Percentiles rank a stretch among this genome's conserved stretches.
Evolutionary conservation across 2,113 vertebrate genomes (phyloP).

Genomic region (Pitta sordida): DNA sequence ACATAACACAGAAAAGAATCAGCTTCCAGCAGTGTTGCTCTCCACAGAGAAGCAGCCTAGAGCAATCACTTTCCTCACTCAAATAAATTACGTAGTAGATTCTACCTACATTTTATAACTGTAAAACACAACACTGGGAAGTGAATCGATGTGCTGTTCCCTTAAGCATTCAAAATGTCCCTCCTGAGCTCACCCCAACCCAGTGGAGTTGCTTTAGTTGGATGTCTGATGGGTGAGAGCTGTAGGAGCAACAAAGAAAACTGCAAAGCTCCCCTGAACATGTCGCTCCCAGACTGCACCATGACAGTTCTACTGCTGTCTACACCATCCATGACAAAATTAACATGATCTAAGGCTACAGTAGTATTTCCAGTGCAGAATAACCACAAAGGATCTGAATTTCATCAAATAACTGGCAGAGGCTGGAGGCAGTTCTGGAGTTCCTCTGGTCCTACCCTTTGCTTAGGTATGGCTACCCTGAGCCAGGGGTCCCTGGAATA

Average conservation of each 20-base stretch:
- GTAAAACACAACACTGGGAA: not conserved
- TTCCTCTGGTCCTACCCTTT: not conserved
- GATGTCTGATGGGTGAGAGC: not conserved
- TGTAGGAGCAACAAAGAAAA: not conserved
- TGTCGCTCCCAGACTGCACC: fast-evolving
- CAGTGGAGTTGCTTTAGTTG: not conserved
- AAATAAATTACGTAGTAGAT: not conserved
- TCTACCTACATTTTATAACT: not conserved
- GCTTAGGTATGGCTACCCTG: not conserved
- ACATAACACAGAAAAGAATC: not conserved
- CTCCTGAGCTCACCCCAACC: not conserved
- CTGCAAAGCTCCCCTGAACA: not conserved
- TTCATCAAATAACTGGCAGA: not conserved
- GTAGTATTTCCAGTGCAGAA: not conserved
- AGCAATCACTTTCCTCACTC: not conserved
- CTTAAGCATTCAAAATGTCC: not conserved
- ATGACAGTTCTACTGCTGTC: not conserved
- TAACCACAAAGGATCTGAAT: not conserved
- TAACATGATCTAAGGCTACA: not conserved
- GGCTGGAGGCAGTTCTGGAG: not conserved
- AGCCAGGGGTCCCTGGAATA: not conserved
- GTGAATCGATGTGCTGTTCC: not conserved
- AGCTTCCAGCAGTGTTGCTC: not conserved
- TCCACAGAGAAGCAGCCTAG: not conserved
- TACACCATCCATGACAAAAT: not conserved